phyloP scores from a whole-genome alignment of 2,797 vertebrate genomes.

The Oreortyx pictus region DNA sequence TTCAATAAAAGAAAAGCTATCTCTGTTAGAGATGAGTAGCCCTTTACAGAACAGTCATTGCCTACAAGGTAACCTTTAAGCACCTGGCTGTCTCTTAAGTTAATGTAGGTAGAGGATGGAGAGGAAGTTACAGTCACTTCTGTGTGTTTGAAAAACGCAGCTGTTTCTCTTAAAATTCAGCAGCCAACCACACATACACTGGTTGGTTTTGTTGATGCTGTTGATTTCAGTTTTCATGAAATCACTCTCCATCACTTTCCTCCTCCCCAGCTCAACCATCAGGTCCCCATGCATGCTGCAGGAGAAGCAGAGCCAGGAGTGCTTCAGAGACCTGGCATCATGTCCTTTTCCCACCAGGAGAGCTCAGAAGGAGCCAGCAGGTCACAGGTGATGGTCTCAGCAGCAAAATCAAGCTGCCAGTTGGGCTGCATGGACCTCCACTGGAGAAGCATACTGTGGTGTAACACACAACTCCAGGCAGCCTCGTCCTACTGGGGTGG shows the following conservation, averaged over 20 bases:
- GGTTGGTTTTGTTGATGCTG: slow-evolving; percentile 14
- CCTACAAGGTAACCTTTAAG: slow-evolving; percentile 67
- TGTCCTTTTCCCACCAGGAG: background rate
- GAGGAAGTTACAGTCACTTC: slow-evolving; percentile 47
- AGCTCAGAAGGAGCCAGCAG: background rate
- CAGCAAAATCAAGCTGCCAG: background rate
- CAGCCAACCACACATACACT: background rate
- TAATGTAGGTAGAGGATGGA: slow-evolving; percentile 64
- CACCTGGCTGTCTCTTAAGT: slow-evolving; percentile 50
- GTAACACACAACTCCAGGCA: background rate
- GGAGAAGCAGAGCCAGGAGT: background rate
- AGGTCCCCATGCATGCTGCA: accelerated
- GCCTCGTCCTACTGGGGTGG: background rate
- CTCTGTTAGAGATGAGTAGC: slow-evolving; percentile 61
- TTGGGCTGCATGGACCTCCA: background rate
- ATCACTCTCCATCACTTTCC: background rate
- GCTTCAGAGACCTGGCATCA: accelerated
- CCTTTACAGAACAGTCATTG: slow-evolving; percentile 61
- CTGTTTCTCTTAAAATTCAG: slow-evolving; percentile 59
- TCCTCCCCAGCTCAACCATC: background rate
- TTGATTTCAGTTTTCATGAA: slow-evolving; percentile 18
- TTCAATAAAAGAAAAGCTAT: slow-evolving; percentile 71
- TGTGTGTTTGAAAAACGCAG: slow-evolving; percentile 37
- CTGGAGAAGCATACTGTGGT: background rate
- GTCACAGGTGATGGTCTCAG: background rate